Evolutionary conservation across 2,113 vertebrate genomes (phyloP).

Genomic region (Nymphicus hollandicus): DNA sequence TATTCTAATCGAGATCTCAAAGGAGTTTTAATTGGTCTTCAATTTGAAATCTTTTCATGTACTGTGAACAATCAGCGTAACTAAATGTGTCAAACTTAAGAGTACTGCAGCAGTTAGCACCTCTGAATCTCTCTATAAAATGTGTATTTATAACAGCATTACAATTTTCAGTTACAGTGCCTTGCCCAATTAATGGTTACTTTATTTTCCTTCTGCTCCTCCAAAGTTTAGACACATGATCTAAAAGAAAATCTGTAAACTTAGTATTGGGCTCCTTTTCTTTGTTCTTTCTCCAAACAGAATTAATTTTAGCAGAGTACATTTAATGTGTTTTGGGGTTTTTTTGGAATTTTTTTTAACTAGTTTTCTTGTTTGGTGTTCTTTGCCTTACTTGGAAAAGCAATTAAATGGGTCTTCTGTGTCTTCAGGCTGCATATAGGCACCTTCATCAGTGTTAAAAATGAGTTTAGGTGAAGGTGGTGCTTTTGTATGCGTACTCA

Average conservation of each 20-base stretch:
- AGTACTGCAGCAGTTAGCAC: neutral
- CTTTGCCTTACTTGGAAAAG: neutral
- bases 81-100: neutral
- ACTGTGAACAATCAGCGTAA: neutral
- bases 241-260: neutral
- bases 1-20: neutral
- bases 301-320: neutral
- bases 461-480: neutral
- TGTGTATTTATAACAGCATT: neutral
- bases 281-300: conserved; percentile 14
- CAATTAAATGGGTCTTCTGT: neutral
- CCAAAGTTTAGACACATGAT: neutral
- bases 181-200: neutral
- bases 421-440: neutral
- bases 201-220: neutral
- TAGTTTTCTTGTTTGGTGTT: neutral
- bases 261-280: neutral
- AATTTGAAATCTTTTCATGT: neutral
- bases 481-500: neutral
- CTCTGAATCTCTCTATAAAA: neutral
- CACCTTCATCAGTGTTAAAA: neutral
- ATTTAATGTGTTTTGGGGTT: neutral
- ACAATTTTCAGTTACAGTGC: neutral
- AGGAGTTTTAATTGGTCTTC: neutral
- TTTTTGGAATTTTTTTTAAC: neutral